Percentiles rank a stretch among this genome's conserved stretches.
Conservation (phyloP, 2,888 invertebrate genomes). For the Chloromyia formosa region DNA sequence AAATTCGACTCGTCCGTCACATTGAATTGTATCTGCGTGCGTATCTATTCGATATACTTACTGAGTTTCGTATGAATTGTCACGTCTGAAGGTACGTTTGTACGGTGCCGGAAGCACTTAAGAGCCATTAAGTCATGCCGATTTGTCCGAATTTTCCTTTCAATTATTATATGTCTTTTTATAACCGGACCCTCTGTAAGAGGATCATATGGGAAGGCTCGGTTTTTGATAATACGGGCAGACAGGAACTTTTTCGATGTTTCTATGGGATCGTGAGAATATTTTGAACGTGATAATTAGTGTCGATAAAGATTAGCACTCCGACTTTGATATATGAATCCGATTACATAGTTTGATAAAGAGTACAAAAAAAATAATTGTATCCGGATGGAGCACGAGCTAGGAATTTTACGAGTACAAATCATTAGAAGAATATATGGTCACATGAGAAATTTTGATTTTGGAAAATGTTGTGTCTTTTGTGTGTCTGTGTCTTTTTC, state of each 20-base stretch:
- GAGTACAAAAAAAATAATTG: too few species aligned
- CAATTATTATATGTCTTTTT: constrained; percentile 19
- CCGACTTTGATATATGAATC: too few species aligned
- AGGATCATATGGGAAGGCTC: background rate
- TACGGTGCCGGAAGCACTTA: constrained; percentile 40
- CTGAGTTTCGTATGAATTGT: constrained; percentile 7
- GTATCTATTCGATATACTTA: constrained; percentile 1
- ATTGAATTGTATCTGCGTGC: background rate
- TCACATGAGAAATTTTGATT: too few species aligned
- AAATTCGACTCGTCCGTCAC: constrained; percentile 14
- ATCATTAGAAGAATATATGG: too few species aligned
- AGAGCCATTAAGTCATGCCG: constrained; percentile 46
- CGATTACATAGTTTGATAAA: too few species aligned
- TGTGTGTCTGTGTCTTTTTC: too few species aligned
- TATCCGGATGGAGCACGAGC: too few species aligned
- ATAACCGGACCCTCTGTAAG: background rate
- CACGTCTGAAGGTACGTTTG: constrained; percentile 1
- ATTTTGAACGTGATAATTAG: constrained; percentile 32
- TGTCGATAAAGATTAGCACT: constrained; percentile 1
- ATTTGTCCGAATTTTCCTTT: constrained; percentile 43
- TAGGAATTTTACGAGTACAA: too few species aligned
- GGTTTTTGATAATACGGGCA: background rate
- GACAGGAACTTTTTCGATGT: background rate
- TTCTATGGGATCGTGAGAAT: background rate
- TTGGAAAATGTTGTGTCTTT: too few species aligned